Evolutionary conservation across 2,888 invertebrate species (phyloP).

Genomic region (Clivina fossor): DNA sequence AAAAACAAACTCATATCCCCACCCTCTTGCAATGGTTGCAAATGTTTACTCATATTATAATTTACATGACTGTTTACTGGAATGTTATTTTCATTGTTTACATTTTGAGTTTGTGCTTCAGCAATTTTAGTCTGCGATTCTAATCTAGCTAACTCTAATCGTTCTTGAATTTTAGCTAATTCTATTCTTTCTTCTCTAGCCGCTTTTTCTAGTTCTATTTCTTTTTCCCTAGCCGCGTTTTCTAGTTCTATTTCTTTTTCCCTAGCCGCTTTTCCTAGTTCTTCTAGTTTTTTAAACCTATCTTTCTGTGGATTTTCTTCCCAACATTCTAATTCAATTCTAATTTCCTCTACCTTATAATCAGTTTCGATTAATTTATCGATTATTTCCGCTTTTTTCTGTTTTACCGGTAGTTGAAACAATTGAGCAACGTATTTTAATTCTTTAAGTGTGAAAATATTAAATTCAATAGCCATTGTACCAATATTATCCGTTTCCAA

Average conservation of each 20-base stretch:
- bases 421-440: conserved; percentile 6
- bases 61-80: neutral
- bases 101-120: conserved; percentile 2
- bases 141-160: conserved; percentile 8
- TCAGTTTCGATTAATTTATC: neutral
- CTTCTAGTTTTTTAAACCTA: conserved; percentile 2
- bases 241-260: no score
- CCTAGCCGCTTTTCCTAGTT: no score
- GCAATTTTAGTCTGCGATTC: neutral
- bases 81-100: conserved; percentile 1
- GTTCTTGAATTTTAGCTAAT: no score
- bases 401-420: no score
- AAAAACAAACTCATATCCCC: conserved; percentile 11
- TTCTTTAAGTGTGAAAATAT: conserved; percentile 7
- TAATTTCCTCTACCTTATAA: neutral
- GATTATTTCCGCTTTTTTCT: no score
- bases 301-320: conserved; percentile 2
- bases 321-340: neutral
- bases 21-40: neutral
- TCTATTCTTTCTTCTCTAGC: conserved; percentile 3
- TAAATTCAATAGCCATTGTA: neutral
- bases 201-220: neutral
- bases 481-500: no score
- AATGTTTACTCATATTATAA: conserved; percentile 9
- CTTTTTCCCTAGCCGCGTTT: no score